Evolutionary conservation across 2,888 invertebrate genomes (phyloP).

Genomic region (Watsonalla cultraria): DNA sequence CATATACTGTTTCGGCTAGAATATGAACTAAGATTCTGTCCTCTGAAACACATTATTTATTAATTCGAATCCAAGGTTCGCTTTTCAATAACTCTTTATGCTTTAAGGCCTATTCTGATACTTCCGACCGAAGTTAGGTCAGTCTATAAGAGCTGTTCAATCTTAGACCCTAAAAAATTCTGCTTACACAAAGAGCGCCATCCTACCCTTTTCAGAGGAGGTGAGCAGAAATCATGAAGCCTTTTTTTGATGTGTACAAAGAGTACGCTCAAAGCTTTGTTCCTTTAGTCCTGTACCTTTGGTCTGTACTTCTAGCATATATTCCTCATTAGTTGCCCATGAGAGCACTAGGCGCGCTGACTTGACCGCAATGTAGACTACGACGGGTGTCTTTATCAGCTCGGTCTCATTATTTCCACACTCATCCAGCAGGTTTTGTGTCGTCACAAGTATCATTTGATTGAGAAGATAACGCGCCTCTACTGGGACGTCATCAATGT

Average conservation of each 20-base stretch:
- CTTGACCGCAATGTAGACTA: constrained; percentile 77
- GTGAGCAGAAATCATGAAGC: too few species aligned
- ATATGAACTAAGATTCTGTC: constrained; percentile 75
- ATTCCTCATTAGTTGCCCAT: constrained; percentile 85
- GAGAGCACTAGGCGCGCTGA: constrained; percentile 70
- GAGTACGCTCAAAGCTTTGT: too few species aligned
- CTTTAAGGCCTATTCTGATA: too few species aligned
- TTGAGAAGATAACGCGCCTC: constrained; percentile 71
- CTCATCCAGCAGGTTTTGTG: constrained; percentile 77
- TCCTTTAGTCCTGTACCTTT: constrained; percentile 54
- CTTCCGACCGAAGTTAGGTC: too few species aligned
- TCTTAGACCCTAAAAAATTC: too few species aligned
- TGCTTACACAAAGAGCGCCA: too few species aligned
- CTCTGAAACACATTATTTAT: constrained; percentile 40
- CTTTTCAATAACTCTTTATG: too few species aligned
- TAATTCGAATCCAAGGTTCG: too few species aligned
- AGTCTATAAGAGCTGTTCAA: too few species aligned
- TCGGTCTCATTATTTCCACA: constrained; percentile 71
- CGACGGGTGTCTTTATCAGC: constrained; percentile 67
- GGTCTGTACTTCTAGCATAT: constrained; percentile 78
- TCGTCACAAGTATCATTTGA: constrained; percentile 75
- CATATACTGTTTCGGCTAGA: constrained; percentile 81
- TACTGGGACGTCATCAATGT: constrained; percentile 68
- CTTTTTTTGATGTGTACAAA: too few species aligned
- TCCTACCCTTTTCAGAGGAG: too few species aligned